Conservation (phyloP, 2,888 invertebrate genomes). For the Cosmia pyralina region DNA sequence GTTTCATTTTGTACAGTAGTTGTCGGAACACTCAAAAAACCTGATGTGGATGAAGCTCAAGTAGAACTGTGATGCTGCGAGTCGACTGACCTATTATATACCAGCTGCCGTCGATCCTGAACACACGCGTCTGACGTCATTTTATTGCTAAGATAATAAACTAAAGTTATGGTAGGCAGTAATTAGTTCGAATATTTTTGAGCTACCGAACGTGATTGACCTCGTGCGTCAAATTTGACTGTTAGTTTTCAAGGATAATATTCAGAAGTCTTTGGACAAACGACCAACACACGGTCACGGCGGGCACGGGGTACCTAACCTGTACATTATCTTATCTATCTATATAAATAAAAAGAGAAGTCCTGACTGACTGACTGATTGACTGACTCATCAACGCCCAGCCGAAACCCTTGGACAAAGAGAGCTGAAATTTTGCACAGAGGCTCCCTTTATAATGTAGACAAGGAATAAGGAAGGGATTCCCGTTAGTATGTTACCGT, state of each 20-base stretch:
- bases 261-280: no score
- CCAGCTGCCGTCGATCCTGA: conserved; percentile 80
- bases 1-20: conserved; percentile 80
- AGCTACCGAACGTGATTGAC: conserved; percentile 76
- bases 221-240: conserved; percentile 79
- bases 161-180: conserved; percentile 77
- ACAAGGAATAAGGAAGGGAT: no score
- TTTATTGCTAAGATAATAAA: conserved; percentile 74
- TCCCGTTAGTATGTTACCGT: no score
- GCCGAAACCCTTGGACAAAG: no score
- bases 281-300: no score
- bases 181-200: conserved; percentile 78
- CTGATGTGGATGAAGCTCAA: conserved; percentile 69
- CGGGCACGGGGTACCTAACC: no score
- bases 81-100: conserved; percentile 85
- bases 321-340: no score
- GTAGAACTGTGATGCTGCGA: conserved; percentile 74
- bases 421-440: no score
- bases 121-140: conserved; percentile 82
- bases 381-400: no score
- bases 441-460: no score
- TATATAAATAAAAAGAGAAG: no score
- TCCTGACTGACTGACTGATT: no score
- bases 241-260: conserved; percentile 69
- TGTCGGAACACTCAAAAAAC: conserved; percentile 47